phyloP scores from a whole-genome alignment of 2,888 invertebrate species.

The Ypsolopha sequella region DNA sequence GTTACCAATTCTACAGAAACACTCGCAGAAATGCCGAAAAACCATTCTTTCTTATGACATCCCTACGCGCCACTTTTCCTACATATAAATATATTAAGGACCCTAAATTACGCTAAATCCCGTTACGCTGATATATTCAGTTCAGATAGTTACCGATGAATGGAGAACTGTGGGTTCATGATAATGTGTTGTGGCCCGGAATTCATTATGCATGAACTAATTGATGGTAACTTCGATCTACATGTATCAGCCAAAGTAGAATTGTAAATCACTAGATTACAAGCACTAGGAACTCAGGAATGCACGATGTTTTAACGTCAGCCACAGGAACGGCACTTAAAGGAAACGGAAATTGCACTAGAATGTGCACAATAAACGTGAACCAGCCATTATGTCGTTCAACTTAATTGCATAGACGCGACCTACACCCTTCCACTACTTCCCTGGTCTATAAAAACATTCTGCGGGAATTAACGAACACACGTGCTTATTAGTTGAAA shows the following conservation, averaged over 20 bases:
- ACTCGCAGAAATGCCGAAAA: too few relatives aligned
- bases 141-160: background rate
- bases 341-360: conserved; percentile 7
- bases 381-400: conserved; percentile 12
- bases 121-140: background rate
- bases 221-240: background rate
- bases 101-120: too few relatives aligned
- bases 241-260: background rate
- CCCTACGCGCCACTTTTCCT: too few relatives aligned
- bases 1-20: too few relatives aligned
- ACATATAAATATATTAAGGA: too few relatives aligned
- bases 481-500: background rate
- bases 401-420: conserved; percentile 14
- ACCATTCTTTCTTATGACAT: too few relatives aligned
- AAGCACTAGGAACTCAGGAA: background rate
- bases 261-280: background rate
- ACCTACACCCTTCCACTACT: conserved; percentile 10
- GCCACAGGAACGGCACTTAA: background rate
- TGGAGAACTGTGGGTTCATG: background rate
- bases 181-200: background rate
- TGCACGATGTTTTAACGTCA: background rate
- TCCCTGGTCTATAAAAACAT: conserved; percentile 2
- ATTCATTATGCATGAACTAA: background rate
- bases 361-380: conserved; percentile 14
- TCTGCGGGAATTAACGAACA: background rate